Evolutionary conservation across 2,888 invertebrate species (phyloP), one percentile per base, ranked within the genome.

Genomic region (Perdita meconis): DNA sequence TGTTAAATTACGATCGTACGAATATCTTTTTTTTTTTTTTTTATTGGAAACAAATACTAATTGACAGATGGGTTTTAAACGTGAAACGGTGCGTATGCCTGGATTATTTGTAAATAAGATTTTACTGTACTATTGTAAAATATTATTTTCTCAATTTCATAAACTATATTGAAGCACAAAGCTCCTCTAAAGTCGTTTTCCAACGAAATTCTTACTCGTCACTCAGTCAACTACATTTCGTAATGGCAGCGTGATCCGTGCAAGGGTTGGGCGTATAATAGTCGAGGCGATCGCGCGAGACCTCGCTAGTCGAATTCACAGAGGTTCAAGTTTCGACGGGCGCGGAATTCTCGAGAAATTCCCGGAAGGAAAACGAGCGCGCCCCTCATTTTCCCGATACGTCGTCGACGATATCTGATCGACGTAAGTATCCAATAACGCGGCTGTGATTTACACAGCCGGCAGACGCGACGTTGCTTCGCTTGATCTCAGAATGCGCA

Each of bases 371-470:
- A 75, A 74, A 70, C 69, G 67, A 69, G 68, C 53, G 44, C 55
- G 57, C 34, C 47, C 68, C 67, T 78, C 73, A 82, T 84, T 84
- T 81, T 79, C 74, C 10, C 60, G 66, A 75, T 74, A 78, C 71
- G 66, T 69, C 82, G 64, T 63, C 67, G 81, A 59, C 61, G 79
- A 78, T 69, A 75, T 59, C 72, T 67, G 84, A 82, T 84, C 82
- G 84, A 76, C 78, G 75, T 71, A 64, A 78, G 68, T 76, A 81
- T 78, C 80, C 84, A 76, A 82, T 84, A 84, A 84, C 76, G 69
- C 64, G 80, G 61, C 65, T 68, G 64, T 78, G 82, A 83, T 83
- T 83, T 81, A 77, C 79, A 63, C 60, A 36, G 26, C 26, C 30
- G 44, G 26, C 47, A 64, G 64, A 22, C 47, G 22, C 26, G 47